Evolutionary conservation across 2,888 invertebrate species (phyloP).

Genomic region (Euzophera pinguis): DNA sequence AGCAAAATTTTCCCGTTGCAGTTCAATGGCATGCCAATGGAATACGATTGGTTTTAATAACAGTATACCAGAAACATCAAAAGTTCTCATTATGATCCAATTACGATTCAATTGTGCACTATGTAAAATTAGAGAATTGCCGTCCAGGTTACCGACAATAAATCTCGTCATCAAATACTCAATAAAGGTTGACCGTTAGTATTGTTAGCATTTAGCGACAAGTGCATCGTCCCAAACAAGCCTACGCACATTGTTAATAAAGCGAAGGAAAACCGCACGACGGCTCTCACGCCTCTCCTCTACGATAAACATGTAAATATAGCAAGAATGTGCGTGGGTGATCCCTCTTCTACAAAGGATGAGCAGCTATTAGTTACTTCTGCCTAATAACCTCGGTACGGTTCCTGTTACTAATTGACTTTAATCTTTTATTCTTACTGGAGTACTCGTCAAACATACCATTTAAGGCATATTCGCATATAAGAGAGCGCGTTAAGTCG

Average conservation of each 20-base stretch:
- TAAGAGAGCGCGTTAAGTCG: constrained; percentile 14
- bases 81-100: too few species aligned
- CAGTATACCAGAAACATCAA: too few species aligned
- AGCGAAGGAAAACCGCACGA: constrained; percentile 34
- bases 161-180: constrained; percentile 51
- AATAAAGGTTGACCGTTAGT: constrained; percentile 52
- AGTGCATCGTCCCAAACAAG: constrained; percentile 28
- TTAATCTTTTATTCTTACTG: constrained; percentile 39
- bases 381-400: constrained; percentile 42
- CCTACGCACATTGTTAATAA: constrained; percentile 35
- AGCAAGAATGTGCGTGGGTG: constrained; percentile 52
- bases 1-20: too few species aligned
- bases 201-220: constrained; percentile 49
- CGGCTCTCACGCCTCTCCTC: constrained; percentile 35
- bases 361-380: constrained; percentile 39
- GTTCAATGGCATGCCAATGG: too few species aligned
- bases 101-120: too few species aligned
- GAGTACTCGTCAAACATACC: constrained; percentile 14
- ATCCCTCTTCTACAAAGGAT: constrained; percentile 40
- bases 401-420: constrained; percentile 49
- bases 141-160: constrained; percentile 43
- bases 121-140: too few species aligned
- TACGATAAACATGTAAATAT: constrained; percentile 45
- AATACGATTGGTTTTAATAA: too few species aligned
- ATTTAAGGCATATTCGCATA: constrained; percentile 8